A percentile compares a stretch with the other conserved stretches of the same genome.
phyloP scores from a whole-genome alignment of 2,113 vertebrate species.

The Caretta caretta region DNA sequence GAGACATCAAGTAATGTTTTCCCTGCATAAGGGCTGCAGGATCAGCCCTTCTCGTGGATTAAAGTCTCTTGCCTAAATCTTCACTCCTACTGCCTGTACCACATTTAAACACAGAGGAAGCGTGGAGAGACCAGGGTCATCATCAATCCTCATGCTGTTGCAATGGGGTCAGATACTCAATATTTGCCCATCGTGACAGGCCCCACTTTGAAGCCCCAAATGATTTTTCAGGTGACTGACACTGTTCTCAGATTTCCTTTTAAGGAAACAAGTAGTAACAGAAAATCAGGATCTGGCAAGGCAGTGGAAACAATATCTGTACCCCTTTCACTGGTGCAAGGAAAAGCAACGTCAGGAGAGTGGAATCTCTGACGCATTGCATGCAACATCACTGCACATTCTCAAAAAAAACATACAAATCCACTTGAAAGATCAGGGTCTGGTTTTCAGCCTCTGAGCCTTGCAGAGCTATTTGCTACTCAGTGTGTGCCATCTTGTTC shows the following conservation, averaged over 20 bases:
- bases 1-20: not conserved
- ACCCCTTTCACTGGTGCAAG: not conserved
- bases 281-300: not conserved
- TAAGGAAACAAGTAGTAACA: not conserved
- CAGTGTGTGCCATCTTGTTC: not conserved
- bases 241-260: not conserved
- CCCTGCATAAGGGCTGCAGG: not conserved
- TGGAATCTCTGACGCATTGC: not conserved
- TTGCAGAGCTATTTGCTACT: not conserved
- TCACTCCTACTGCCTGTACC: not conserved
- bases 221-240: not conserved
- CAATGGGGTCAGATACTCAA: not conserved
- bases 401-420: not conserved
- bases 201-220: not conserved
- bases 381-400: not conserved
- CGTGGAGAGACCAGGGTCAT: not conserved
- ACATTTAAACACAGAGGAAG: not conserved
- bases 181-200: not conserved
- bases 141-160: not conserved
- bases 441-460: not conserved
- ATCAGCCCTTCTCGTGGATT: not conserved
- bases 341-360: not conserved
- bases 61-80: not conserved
- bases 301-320: not conserved
- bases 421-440: not conserved